Evolutionary conservation across 2,888 invertebrate species (phyloP), one percentile per base, ranked within the genome.

Genomic region (Eupithecia abbreviata): DNA sequence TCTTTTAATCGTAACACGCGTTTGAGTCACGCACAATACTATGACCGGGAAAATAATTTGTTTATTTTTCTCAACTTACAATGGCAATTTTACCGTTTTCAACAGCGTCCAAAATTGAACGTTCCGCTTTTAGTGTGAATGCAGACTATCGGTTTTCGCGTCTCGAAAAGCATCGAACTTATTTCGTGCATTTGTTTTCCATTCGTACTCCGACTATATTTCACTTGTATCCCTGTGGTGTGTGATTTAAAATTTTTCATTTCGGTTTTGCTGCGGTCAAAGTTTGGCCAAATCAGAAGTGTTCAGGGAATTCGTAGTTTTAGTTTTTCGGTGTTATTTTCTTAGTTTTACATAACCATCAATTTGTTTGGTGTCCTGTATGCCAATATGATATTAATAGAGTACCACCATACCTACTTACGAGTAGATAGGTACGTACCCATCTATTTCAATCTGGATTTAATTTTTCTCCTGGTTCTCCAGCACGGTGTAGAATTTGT

Each of bases 131-230:
- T 10, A 12, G 30, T 47, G 47, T 43, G 71, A 73, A 73, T 70
- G 55, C 3, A 67, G 43, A 47, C 75, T 92, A 93, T 93, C 91
- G 92, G 91, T 90, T 91, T 92, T 91, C 90, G 85, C 88, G 90
- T 90, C 90, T 91, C 87, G 88, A 86, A 90, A 90, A 90, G 90
- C 90, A 90, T 91, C 88, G 89, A 90, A 91, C 89, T 91, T 91
- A 92, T 91, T 91, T 87, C 82, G 83, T 88, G 86, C 90, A 90
- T 92, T 92, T 92, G 91, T 93, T 92, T 91, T 87, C 85, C 88
- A 88, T 88, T 89, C 85, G 81, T 80, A 81, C 81, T 79, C 81
- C 82, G 84, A 81, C 87, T 82, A 85, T 85, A 86, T 87, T 87
- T 87, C 84, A 86, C 83, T 84, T 81, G 80, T 82, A 81, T 84